Conservation (phyloP, 2,113 vertebrate species). For the Tupaia chinensis region DNA sequence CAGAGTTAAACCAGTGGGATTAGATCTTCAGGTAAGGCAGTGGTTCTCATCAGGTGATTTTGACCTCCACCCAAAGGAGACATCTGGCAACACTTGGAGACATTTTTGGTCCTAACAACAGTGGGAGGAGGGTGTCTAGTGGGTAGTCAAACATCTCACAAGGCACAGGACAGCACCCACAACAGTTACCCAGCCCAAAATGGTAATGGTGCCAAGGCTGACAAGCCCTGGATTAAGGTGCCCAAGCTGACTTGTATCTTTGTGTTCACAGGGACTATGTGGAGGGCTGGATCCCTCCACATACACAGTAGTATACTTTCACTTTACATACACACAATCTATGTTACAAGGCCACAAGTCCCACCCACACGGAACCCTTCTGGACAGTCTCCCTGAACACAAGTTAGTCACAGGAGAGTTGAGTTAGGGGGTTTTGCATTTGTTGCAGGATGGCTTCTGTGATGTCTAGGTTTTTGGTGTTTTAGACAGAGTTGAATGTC, state of each 20-base stretch:
- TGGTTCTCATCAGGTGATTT: neutral
- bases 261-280: neutral
- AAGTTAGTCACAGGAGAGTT: neutral
- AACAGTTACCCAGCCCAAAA: slow-evolving; percentile 6
- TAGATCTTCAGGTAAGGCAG: neutral
- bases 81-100: slow-evolving; percentile 14
- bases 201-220: neutral
- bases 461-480: too few species aligned
- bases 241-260: neutral
- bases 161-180: neutral
- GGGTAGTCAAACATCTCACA: neutral
- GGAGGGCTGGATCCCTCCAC: neutral
- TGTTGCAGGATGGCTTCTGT: too few species aligned
- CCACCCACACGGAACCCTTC: slow-evolving; percentile 16
- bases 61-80: neutral
- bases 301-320: neutral
- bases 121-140: neutral
- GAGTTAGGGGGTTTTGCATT: neutral
- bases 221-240: slow-evolving; percentile 27
- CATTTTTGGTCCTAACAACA: neutral
- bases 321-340: neutral
- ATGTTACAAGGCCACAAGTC: neutral
- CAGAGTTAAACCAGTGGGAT: slow-evolving; percentile 9
- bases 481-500: too few species aligned
- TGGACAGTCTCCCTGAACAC: neutral